Evolutionary conservation across 2,888 invertebrate species (phyloP), one percentile per base, ranked within the genome.

Genomic region (Drosophila buzzatii): DNA sequence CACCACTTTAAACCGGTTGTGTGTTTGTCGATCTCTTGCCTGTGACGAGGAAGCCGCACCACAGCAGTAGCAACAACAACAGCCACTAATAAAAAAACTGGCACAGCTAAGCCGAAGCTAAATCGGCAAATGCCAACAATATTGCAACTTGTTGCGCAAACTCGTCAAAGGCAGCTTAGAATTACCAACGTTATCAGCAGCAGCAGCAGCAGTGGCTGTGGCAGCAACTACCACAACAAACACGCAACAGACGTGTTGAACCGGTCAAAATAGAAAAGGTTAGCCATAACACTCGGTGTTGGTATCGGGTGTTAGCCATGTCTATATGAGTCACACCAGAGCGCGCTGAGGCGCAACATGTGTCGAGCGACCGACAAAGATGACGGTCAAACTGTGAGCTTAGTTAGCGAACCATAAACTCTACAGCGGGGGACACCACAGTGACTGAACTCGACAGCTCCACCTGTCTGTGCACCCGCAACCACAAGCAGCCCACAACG

Each of bases 241-340:
- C 27, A 27, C 27, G 2, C 45, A 63, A 42, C 79, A 85, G 79
- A 80, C 82, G 85, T 80, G 84, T 80, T 87, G 63, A 79, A 72
- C 77, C 66, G 85, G 80, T 87, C 79, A 81, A 73, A 79, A 79
- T 69, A 70, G 27, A 70, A 85, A 74, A 88, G 85, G 85, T 88
- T 88, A 85, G 69, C 78, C 76, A 66, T 44, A 69, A 63, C 49
- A 61, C 63, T 49, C 23, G n/a, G 49, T 31, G 31, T 39, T 23
- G 8, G 47, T 39, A 31, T 70, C 64, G 82, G 82, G 69, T 81
- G 86, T 83, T 81, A 77, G 69, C 81, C 79, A 72, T 69, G 68
- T 85, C 67, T 64, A 78, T 70, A 81, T 88, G 89, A 85, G 62
- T 85, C 89, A 88, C 89, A 83, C 80, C 88, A 87, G 83, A 41